These are phyloP conservation scores for Bedellia somnulentella DNA, from an alignment of 2,888 invertebrate species.

Conservation along the genomic window DNA sequence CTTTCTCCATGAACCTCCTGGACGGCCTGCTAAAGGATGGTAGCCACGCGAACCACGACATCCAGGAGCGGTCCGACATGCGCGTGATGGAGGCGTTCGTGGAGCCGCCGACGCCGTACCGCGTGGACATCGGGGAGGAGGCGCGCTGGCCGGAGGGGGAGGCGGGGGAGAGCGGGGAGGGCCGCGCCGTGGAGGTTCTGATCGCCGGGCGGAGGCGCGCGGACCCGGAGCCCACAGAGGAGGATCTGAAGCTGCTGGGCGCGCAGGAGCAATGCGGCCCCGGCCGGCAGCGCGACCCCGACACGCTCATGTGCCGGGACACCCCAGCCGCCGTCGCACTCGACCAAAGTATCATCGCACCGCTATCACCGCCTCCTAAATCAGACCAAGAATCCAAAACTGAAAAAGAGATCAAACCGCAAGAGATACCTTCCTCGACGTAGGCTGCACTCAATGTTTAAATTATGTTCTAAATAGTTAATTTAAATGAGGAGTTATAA, in stretches of 20 bases:
- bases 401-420: too few species aligned
- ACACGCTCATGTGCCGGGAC: constrained; percentile 61
- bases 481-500: too few species aligned
- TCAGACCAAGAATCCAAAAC: too few species aligned
- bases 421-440: too few species aligned
- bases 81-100: constrained; percentile 56
- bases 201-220: constrained; percentile 33
- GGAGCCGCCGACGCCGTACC: constrained; percentile 70
- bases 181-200: constrained; percentile 33
- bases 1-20: constrained; percentile 17
- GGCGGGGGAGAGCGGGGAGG: constrained; percentile 21
- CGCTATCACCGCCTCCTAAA: too few species aligned
- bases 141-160: constrained; percentile 20
- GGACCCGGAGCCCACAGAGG: constrained; percentile 20
- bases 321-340: constrained; percentile 8
- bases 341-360: too few species aligned
- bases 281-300: constrained; percentile 67
- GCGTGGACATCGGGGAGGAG: constrained; percentile 61
- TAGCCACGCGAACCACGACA: constrained; percentile 11
- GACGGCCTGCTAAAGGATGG: constrained; percentile 17
- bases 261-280: constrained; percentile 77
- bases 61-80: constrained; percentile 46
- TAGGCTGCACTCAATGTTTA: too few species aligned
- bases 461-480: too few species aligned
- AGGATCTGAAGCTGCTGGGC: constrained; percentile 63